Evolutionary conservation across 2,797 vertebrate genomes (phyloP).

Genomic region (Triplophysa yarkandensis): DNA sequence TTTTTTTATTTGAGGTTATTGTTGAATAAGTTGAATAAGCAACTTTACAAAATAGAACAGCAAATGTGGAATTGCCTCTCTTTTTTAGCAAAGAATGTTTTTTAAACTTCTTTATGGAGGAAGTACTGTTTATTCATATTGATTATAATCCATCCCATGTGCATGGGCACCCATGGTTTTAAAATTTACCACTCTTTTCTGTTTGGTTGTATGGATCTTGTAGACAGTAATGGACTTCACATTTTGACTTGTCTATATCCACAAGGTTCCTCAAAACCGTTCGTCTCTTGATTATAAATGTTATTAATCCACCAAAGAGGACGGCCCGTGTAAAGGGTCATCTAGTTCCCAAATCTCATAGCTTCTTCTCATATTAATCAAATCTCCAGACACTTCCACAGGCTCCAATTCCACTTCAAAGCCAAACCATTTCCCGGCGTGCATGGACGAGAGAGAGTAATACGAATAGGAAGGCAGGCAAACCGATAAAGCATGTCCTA

Average conservation of each 20-base stretch:
- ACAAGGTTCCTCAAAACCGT: background rate
- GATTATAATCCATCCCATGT: too few relatives aligned
- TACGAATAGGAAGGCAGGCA: constrained; percentile 60
- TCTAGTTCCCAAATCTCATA: constrained; percentile 36
- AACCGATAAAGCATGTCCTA: constrained; percentile 64
- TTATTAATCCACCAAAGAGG: constrained; percentile 3
- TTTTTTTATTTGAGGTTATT: too few relatives aligned
- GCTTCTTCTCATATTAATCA: constrained; percentile 67
- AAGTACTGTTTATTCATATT: too few relatives aligned
- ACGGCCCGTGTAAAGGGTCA: constrained; percentile 8
- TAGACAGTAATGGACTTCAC: background rate
- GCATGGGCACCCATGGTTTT: too few relatives aligned
- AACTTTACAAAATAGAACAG: too few relatives aligned
- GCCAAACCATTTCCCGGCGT: constrained; percentile 67
- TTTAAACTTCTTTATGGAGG: too few relatives aligned
- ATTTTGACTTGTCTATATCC: background rate
- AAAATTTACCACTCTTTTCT: background rate
- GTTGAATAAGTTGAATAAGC: too few relatives aligned
- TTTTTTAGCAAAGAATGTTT: too few relatives aligned
- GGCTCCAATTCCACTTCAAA: constrained; percentile 79
- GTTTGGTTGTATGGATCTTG: background rate
- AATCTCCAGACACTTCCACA: constrained; percentile 71
- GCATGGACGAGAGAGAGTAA: constrained; percentile 47
- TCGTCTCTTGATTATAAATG: background rate
- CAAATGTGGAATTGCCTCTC: too few relatives aligned